phyloP scores from a whole-genome alignment of 2,113 vertebrate genomes.

The Ariopsis seemanni region DNA sequence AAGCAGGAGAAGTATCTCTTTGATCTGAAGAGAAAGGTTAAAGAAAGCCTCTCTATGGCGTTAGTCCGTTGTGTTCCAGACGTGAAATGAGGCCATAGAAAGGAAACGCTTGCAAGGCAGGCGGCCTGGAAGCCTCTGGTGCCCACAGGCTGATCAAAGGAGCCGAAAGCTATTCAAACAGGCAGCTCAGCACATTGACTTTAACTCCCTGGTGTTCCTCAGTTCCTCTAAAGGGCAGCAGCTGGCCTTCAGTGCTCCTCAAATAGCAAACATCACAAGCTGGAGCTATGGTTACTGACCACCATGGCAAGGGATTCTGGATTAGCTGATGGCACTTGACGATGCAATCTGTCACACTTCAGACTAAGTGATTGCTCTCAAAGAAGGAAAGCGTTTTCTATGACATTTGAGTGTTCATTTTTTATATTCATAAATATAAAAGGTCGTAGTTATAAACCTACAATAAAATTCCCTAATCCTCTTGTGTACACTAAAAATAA shows the following conservation, averaged over 20 bases:
- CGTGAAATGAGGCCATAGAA: conserved; percentile 35
- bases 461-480: not conserved
- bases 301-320: conserved; percentile 2
- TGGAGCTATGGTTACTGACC: conserved; percentile 19
- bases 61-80: conserved; percentile 13
- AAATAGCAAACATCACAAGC: conserved; percentile 31
- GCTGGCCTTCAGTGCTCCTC: conserved; percentile 34
- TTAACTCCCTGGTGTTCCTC: conserved; percentile 37
- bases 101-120: conserved; percentile 30
- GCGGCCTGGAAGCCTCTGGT: conserved; percentile 26
- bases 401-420: not conserved
- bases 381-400: not conserved
- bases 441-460: not conserved
- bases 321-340: not conserved
- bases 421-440: not conserved
- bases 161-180: conserved; percentile 42
- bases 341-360: not conserved
- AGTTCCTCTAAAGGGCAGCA: conserved; percentile 39
- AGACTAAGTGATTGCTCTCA: not conserved
- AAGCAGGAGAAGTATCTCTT: not conserved
- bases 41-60: conserved; percentile 20
- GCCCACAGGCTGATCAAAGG: conserved; percentile 46
- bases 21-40: conserved; percentile 37
- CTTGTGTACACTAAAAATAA: not conserved
- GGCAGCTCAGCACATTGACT: conserved; percentile 19